Percentiles rank a stretch among this genome's conserved stretches.
Conservation (phyloP, 2,888 invertebrate genomes). For the Eristalis tenax region DNA sequence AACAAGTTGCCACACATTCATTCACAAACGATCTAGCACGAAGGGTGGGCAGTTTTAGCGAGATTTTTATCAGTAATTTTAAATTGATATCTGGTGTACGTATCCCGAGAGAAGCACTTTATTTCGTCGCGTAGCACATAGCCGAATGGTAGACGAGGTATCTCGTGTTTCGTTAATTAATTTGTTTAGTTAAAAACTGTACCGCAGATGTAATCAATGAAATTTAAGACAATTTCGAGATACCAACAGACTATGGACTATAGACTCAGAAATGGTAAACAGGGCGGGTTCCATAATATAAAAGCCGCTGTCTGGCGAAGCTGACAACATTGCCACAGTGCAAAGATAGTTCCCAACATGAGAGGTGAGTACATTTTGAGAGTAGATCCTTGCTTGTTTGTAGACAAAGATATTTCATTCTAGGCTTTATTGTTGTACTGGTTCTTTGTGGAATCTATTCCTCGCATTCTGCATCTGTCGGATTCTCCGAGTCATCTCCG, state of each 20-base stretch:
- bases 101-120: background rate
- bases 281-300: background rate
- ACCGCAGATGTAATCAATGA: background rate
- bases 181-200: background rate
- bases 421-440: conserved; percentile 19
- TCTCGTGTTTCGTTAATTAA: background rate
- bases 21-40: no score
- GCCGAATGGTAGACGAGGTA: background rate
- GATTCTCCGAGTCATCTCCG: background rate
- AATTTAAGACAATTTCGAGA: conserved; percentile 23
- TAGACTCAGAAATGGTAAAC: background rate
- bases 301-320: conserved; percentile 6
- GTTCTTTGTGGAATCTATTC: conserved; percentile 21
- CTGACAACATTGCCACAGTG: background rate
- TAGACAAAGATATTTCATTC: background rate
- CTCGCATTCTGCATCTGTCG: background rate
- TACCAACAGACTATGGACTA: conserved; percentile 1
- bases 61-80: background rate
- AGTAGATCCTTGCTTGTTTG: background rate
- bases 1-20: no score
- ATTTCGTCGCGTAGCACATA: background rate
- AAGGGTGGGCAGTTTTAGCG: no score
- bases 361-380: conserved; percentile 13
- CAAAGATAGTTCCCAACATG: conserved; percentile 13
- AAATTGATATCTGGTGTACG: background rate